These are phyloP conservation scores for Cassiopea xamachana DNA, from an alignment of 30 jellyfish, hydroid and myxozoan species.

Conservation along the genomic window DNA sequence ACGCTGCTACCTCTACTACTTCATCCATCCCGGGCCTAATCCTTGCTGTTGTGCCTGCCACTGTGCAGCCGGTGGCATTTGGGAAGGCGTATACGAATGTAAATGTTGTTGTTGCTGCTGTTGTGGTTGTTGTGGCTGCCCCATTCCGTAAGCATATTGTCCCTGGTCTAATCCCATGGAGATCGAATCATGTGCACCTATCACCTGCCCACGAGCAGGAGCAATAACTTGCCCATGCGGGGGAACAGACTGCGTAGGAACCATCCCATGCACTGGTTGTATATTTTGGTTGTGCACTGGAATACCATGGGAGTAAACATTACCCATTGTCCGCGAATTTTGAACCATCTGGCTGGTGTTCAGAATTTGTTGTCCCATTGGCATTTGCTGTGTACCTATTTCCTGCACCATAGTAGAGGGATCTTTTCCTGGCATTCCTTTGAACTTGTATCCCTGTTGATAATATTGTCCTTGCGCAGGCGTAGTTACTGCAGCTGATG, in stretches of 20 bases:
- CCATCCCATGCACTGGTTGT: conserved; percentile 41
- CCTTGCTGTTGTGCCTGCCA: conserved; percentile 66
- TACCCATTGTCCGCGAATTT: conserved; percentile 47
- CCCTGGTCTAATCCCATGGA: conserved; percentile 49
- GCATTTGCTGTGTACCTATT: conserved; percentile 18
- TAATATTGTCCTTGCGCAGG: conserved; percentile 41
- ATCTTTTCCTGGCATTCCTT: conserved; percentile 31
- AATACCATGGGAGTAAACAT: conserved; percentile 34
- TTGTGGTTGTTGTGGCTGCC: conserved; percentile 51
- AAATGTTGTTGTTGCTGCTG: conserved; percentile 42
- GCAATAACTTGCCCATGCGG: conserved; percentile 53
- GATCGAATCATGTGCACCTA: conserved; percentile 43
- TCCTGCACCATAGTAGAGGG: conserved; percentile 32
- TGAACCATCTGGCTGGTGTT: conserved; percentile 22
- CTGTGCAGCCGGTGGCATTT: conserved; percentile 61
- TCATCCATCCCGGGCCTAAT: conserved; percentile 73
- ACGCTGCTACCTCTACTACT: neutral
- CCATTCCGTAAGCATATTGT: conserved; percentile 48
- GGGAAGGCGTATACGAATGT: conserved; percentile 53
- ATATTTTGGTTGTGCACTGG: conserved; percentile 20
- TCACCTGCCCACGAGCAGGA: conserved; percentile 63
- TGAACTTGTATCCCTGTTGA: conserved; percentile 45
- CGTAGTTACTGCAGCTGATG: conserved; percentile 17
- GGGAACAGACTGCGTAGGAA: conserved; percentile 18
- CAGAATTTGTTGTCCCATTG: conserved; percentile 19